Evolutionary conservation across 2,797 vertebrate species (phyloP), one percentile per base, ranked within the genome.

Genomic region (Limosa lapponica): DNA sequence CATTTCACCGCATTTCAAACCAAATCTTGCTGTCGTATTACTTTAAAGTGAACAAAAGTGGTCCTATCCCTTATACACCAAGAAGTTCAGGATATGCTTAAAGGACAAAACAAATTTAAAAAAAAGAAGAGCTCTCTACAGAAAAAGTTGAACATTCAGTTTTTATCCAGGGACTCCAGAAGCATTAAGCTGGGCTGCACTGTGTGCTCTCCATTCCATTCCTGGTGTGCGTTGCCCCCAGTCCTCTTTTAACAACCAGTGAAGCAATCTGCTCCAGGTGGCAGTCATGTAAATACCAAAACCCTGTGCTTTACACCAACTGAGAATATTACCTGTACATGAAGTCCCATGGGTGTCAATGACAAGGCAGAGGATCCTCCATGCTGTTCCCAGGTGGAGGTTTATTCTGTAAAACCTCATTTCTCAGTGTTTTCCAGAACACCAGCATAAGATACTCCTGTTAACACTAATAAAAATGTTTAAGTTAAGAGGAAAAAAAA

Each of bases 401-500:
- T 55, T 96, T 83, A 39, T 30, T n/a, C 23, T 66, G 57, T 58
- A 36, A 77, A 70, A 73, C 18, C 8, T 49, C 37, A 34, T 20
- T 14, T n/a, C 24, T 79, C 37, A 20, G 5, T 41, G 41, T 83
- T 88, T 90, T 70, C 27, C 83, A 89, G 43, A 36, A 34, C 7
- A 64, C 13, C 39, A 67, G 22, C n/a, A 51, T n/a, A 32, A 89
- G 43, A 72, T 34, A 49, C 4, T 46, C 6, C 34, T 61, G 41
- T 72, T 84, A 82, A 52, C 10, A 24, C 14, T 44, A 70, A 82
- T 39, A 73, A 90, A 82, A 96, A 57, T 16, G 6, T 61, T 51
- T 62, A 70, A 77, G 17, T 34, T 64, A 41, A 75, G 2, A 10
- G 11, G 5, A 1, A 16, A 62, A 59, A 77, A 66, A 34, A n/a